These are phyloP conservation scores for Babylonia areolata DNA, from an alignment of 1,140 invertebrate genomes.

Conservation along the genomic window DNA sequence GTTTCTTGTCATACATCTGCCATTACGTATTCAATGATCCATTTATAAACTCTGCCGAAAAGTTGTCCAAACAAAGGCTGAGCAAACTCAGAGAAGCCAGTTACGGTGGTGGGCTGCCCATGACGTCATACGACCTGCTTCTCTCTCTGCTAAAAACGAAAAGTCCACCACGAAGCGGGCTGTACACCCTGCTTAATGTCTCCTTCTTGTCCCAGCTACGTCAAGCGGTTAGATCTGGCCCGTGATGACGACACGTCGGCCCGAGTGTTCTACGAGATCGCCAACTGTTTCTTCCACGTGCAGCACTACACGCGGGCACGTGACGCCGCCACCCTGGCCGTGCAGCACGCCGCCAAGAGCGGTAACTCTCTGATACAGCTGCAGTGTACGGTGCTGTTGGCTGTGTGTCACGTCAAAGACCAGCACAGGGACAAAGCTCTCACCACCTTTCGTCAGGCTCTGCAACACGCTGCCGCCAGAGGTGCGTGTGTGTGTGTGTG, in stretches of 20 bases:
- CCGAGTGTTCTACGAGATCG: conserved; percentile 35
- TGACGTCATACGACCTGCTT: too few species aligned
- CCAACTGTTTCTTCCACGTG: conserved; percentile 38
- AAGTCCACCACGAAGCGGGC: too few species aligned
- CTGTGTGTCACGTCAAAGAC: conserved; percentile 2
- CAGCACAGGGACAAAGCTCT: not conserved
- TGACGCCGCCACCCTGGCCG: conserved; percentile 11
- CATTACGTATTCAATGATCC: too few species aligned
- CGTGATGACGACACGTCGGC: conserved; percentile 17
- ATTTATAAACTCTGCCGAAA: too few species aligned
- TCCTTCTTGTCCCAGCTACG: conserved; percentile 9
- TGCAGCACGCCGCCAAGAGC: conserved; percentile 9
- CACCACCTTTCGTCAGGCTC: not conserved
- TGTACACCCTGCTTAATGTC: too few species aligned
- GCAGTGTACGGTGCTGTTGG: conserved; percentile 26
- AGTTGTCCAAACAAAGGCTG: too few species aligned
- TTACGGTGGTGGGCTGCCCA: too few species aligned
- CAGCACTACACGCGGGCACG: conserved; percentile 20
- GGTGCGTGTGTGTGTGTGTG: not conserved
- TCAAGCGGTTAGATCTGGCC: conserved; percentile 18
- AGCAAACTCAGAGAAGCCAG: too few species aligned
- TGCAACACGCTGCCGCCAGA: not conserved
- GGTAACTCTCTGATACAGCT: conserved; percentile 23
- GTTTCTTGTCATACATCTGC: too few species aligned
- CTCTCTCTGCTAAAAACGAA: too few species aligned